phyloP scores from a whole-genome alignment of 2,797 vertebrate species.

The Eupleurogrammus muticus region DNA sequence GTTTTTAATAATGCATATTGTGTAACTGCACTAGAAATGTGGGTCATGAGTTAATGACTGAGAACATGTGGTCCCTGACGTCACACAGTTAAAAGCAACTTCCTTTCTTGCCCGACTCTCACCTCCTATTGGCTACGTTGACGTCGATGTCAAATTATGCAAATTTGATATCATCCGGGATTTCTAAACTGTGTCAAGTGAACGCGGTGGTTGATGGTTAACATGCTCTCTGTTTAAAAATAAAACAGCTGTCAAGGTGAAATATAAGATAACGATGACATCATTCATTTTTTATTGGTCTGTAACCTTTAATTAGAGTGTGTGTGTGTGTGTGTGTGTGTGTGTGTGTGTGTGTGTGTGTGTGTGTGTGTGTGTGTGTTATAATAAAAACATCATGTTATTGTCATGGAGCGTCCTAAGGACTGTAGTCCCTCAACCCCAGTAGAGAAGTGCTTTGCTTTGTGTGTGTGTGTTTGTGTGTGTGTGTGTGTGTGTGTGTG shows the following conservation, averaged over 20 bases:
- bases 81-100: too few species aligned
- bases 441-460: constrained; percentile 7
- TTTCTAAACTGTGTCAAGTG: background rate
- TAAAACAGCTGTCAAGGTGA: too few species aligned
- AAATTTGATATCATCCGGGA: too few species aligned
- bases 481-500: constrained; percentile 11
- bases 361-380: constrained; percentile 35
- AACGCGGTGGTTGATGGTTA: background rate
- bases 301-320: background rate
- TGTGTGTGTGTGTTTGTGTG: constrained; percentile 20
- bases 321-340: constrained; percentile 17
- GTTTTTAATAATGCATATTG: too few species aligned
- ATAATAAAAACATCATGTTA: constrained; percentile 63
- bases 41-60: too few species aligned
- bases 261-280: background rate
- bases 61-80: too few species aligned
- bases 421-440: constrained; percentile 40
- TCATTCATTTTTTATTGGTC: constrained; percentile 32
- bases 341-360: constrained; percentile 25
- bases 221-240: background rate
- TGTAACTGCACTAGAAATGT: too few species aligned
- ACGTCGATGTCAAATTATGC: too few species aligned
- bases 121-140: too few species aligned
- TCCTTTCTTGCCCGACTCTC: too few species aligned
- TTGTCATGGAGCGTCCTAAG: constrained; percentile 60